phyloP scores from a whole-genome alignment of 2,797 vertebrate species.

The Channa striata region DNA sequence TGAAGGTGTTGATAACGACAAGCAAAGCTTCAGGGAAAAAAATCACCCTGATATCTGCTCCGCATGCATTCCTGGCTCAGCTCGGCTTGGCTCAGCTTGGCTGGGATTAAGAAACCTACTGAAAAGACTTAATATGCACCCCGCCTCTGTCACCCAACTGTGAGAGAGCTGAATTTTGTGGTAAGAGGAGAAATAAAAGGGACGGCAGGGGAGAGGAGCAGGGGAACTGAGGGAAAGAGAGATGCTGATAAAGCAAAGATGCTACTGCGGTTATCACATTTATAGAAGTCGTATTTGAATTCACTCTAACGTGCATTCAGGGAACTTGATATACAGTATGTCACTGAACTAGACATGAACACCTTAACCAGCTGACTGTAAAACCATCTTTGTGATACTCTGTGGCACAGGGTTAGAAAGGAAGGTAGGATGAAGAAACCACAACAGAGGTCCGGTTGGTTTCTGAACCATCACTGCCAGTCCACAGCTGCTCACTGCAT shows the following conservation, averaged over 20 bases:
- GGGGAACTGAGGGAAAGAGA: not conserved
- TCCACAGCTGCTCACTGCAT: constrained; percentile 11
- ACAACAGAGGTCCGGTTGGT: not conserved
- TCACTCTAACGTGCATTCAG: not conserved
- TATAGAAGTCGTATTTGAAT: not conserved
- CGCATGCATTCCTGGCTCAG: constrained; percentile 43
- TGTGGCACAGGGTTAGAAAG: not conserved
- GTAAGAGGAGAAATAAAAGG: constrained; percentile 25
- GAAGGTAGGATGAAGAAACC: not conserved
- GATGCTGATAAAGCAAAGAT: constrained; percentile 13
- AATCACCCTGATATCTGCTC: constrained; percentile 35
- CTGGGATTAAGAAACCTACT: constrained; percentile 61
- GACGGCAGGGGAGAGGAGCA: constrained; percentile 8
- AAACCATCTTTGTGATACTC: not conserved
- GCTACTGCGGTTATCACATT: constrained; percentile 24
- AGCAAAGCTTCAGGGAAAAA: constrained; percentile 16
- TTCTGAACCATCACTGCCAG: constrained; percentile 2
- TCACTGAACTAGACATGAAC: not conserved
- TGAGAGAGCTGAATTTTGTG: constrained; percentile 35
- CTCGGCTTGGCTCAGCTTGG: constrained; percentile 16
- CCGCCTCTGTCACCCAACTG: constrained; percentile 42
- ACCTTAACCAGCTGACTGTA: not conserved
- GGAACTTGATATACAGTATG: not conserved
- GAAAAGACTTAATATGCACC: constrained; percentile 56
- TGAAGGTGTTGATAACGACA: constrained; percentile 46